These are phyloP conservation scores for Hippoglossus hippoglossus DNA, from an alignment of 2,797 vertebrate species.

Conservation along the genomic window DNA sequence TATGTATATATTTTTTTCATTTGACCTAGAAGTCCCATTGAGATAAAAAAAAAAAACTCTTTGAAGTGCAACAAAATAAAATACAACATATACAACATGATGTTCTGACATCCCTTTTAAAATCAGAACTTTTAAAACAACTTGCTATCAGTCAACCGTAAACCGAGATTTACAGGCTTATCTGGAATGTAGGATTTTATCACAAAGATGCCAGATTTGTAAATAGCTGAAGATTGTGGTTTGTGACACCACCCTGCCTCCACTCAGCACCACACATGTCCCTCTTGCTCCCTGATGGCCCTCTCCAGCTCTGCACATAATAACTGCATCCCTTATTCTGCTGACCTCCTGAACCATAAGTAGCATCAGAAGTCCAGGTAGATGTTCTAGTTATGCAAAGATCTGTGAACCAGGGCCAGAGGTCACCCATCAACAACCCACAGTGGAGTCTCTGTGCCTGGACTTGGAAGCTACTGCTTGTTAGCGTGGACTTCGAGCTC, in stretches of 20 bases:
- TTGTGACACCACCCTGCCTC: not conserved
- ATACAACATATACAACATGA: no score
- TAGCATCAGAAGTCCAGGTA: slow-evolving; percentile 39
- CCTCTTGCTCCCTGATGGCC: not conserved
- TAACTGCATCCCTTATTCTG: slow-evolving; percentile 22
- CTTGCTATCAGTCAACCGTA: no score
- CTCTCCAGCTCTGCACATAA: slow-evolving; percentile 7
- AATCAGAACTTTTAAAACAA: no score
- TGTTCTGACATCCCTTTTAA: no score
- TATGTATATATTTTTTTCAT: no score
- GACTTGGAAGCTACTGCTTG: slow-evolving; percentile 40
- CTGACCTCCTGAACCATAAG: slow-evolving; percentile 39
- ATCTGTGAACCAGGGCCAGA: slow-evolving; percentile 35
- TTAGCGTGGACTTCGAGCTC: slow-evolving; percentile 31
- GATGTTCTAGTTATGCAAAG: slow-evolving; percentile 51
- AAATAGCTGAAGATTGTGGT: no score
- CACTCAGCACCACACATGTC: not conserved
- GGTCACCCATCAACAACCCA: slow-evolving; percentile 53
- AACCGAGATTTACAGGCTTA: no score
- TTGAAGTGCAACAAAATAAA: no score
- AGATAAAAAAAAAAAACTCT: no score
- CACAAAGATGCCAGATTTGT: not conserved
- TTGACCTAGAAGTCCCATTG: no score
- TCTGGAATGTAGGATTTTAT: no score
- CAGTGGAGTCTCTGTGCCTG: slow-evolving; percentile 26